Evolutionary conservation across 2,797 vertebrate species (phyloP).

Genomic region (Cetoscarus ocellatus): DNA sequence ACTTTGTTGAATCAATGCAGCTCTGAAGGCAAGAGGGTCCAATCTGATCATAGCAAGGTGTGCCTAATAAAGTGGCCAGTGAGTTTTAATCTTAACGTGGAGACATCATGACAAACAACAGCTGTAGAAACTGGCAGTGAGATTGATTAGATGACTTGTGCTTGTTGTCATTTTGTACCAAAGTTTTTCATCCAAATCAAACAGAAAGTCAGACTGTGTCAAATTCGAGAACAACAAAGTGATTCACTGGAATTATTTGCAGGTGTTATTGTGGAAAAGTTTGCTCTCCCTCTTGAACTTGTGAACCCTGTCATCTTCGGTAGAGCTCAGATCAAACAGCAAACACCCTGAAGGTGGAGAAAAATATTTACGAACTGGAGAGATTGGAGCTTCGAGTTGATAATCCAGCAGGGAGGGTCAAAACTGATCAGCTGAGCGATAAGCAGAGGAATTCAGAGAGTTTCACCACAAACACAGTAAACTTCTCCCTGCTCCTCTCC

Average conservation of each 20-base stretch:
- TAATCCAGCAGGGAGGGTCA: constrained; percentile 8
- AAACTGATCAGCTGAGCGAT: not conserved
- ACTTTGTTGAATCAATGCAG: too few relatives aligned
- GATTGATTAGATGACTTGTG: too few relatives aligned
- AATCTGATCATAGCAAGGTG: too few relatives aligned
- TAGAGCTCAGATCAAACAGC: constrained; percentile 2
- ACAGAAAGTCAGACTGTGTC: too few relatives aligned
- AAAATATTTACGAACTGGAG: not conserved
- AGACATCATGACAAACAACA: too few relatives aligned
- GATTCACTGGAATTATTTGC: too few relatives aligned
- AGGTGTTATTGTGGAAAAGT: not conserved
- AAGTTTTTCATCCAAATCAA: not conserved
- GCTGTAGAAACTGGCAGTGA: too few relatives aligned
- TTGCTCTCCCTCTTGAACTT: not conserved
- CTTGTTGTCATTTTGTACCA: not conserved
- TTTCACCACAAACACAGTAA: not conserved
- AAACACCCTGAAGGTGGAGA: not conserved
- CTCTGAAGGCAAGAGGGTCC: too few relatives aligned
- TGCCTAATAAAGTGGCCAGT: too few relatives aligned
- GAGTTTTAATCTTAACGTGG: not conserved
- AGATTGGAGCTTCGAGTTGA: not conserved
- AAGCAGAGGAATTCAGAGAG: not conserved
- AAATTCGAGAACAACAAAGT: too few relatives aligned
- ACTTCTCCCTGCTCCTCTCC: not conserved
- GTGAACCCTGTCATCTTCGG: not conserved